phyloP scores from a whole-genome alignment of 2,113 vertebrate genomes.

The Megaptera novaeangliae region DNA sequence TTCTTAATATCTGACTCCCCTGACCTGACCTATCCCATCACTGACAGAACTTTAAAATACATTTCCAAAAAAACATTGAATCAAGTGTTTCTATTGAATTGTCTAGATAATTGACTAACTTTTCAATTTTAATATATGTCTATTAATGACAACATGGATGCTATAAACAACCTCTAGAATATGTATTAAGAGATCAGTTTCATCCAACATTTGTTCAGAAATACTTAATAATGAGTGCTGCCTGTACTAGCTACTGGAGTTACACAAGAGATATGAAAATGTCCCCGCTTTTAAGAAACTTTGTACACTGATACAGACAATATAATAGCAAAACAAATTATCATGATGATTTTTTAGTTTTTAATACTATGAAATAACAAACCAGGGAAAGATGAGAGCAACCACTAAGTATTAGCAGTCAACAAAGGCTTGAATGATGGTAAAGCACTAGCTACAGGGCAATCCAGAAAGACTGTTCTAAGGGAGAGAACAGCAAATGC shows the following conservation, averaged over 20 bases:
- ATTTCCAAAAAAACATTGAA: neutral
- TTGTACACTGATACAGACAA: neutral
- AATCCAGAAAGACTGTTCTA: neutral
- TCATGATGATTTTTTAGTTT: neutral
- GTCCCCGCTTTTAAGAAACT: neutral
- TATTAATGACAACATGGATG: neutral
- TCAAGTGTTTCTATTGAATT: neutral
- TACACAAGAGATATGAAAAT: neutral
- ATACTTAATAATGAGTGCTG: neutral
- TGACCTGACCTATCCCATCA: neutral
- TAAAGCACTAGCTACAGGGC: neutral
- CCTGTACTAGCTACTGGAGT: neutral
- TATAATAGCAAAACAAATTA: neutral
- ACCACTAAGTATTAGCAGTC: neutral
- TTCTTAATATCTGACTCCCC: neutral
- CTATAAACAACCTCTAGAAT: neutral
- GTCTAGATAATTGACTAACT: neutral
- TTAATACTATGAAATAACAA: neutral
- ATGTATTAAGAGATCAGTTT: neutral
- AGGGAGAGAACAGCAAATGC: neutral
- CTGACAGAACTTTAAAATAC: neutral
- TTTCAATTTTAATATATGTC: neutral
- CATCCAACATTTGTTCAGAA: neutral
- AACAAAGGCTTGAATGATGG: neutral
- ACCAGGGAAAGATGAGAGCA: neutral